Evolutionary conservation across 2,888 invertebrate species (phyloP).

Genomic region (Andrena marginata): DNA sequence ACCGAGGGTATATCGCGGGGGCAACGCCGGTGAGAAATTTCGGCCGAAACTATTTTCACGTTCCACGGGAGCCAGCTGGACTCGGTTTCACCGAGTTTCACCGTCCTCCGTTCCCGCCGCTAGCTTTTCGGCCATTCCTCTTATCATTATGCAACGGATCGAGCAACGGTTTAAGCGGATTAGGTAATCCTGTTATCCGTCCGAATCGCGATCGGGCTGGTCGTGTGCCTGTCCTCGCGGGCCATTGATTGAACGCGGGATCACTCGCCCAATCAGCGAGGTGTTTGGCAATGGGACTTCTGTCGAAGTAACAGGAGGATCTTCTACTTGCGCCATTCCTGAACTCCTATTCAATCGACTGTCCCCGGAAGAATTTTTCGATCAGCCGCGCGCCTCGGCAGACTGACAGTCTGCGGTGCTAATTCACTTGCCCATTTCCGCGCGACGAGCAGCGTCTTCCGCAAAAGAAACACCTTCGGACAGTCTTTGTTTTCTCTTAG

Average conservation of each 20-base stretch:
- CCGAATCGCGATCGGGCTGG: conserved; percentile 53
- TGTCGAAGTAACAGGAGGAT: background rate
- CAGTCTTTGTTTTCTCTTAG: conserved; percentile 62
- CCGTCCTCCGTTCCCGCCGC: conserved; percentile 64
- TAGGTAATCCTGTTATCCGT: conserved; percentile 63
- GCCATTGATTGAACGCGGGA: background rate
- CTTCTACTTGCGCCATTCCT: background rate
- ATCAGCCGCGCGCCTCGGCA: background rate
- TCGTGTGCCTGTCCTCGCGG: conserved; percentile 20
- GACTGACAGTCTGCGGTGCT: background rate
- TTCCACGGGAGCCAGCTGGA: conserved; percentile 40
- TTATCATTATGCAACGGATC: conserved; percentile 74
- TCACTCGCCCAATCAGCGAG: background rate
- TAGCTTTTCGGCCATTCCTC: conserved; percentile 61
- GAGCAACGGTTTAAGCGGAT: conserved; percentile 64
- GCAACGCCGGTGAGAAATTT: conserved; percentile 55
- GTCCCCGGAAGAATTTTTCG: background rate
- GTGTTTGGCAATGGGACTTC: background rate
- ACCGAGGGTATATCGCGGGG: conserved; percentile 25
- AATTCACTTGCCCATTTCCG: conserved; percentile 7
- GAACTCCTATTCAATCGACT: background rate
- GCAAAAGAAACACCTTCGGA: background rate
- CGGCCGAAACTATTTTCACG: conserved; percentile 54
- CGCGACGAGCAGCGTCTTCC: background rate
- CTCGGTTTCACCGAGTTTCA: conserved; percentile 79